These are phyloP conservation scores for Rhinella marina DNA, from an alignment of 2,797 vertebrate genomes.

Conservation along the genomic window DNA sequence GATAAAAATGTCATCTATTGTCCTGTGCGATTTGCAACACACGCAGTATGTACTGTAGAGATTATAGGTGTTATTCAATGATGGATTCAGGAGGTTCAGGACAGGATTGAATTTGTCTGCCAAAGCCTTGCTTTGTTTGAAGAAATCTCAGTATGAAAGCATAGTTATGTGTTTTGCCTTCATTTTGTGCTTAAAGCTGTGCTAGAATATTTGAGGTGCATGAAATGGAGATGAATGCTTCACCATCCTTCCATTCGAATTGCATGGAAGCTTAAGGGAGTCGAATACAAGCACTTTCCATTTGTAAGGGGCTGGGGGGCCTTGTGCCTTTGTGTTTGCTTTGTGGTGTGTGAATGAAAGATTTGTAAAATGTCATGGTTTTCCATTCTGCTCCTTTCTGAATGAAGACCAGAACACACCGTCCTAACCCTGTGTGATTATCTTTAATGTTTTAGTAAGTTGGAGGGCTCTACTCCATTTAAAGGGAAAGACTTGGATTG, in stretches of 20 bases:
- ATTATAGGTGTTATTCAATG: constrained; percentile 20
- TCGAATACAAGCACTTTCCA: constrained; percentile 55
- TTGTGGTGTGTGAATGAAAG: constrained; percentile 57
- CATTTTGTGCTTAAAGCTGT: constrained; percentile 49
- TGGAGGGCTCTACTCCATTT: background rate
- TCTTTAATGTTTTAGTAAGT: constrained; percentile 21
- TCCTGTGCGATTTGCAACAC: constrained; percentile 20
- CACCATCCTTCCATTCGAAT: constrained; percentile 47
- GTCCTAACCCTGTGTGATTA: constrained; percentile 44
- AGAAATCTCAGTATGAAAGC: constrained; percentile 52
- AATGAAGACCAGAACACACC: constrained; percentile 47
- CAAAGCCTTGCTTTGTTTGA: constrained; percentile 49
- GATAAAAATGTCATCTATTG: constrained; percentile 23
- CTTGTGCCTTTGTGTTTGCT: constrained; percentile 51
- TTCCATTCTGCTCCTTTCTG: constrained; percentile 47
- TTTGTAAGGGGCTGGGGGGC: constrained; percentile 50
- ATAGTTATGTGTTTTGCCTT: constrained; percentile 54
- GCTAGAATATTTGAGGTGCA: constrained; percentile 57
- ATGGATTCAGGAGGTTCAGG: constrained; percentile 19
- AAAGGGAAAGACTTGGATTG: background rate
- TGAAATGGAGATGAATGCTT: constrained; percentile 57
- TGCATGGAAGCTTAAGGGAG: constrained; percentile 51
- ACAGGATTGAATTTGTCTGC: constrained; percentile 44
- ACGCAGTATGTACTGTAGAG: constrained; percentile 25
- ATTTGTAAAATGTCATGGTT: constrained; percentile 63